These are phyloP conservation scores for Zaprionus davidi DNA, from an alignment of 1,140 invertebrate genomes.

Conservation along the genomic window DNA sequence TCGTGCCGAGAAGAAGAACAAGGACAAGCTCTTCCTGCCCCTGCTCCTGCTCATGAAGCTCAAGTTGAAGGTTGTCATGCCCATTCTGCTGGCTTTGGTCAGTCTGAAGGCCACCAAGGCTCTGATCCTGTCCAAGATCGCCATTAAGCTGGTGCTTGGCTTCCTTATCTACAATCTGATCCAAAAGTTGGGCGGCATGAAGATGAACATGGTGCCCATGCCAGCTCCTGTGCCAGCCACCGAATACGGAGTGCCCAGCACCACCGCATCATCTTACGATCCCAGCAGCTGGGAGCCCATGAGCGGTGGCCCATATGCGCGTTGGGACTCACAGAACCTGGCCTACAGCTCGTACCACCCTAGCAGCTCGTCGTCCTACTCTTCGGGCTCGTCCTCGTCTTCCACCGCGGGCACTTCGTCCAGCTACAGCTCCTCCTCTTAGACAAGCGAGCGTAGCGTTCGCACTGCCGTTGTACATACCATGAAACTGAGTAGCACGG, in stretches of 20 bases:
- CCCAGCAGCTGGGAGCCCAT: conserved; percentile 88
- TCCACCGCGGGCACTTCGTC: conserved; percentile 59
- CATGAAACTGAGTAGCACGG: conserved; percentile 51
- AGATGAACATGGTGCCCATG: conserved; percentile 89
- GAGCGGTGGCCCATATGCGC: conserved; percentile 89
- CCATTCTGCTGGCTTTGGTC: conserved; percentile 91
- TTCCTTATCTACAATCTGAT: conserved; percentile 91
- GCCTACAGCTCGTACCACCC: conserved; percentile 92
- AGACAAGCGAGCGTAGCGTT: conserved; percentile 36
- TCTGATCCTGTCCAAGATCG: conserved; percentile 91
- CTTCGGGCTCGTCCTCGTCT: conserved; percentile 85
- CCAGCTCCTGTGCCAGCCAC: conserved; percentile 85
- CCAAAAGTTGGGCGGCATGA: conserved; percentile 89
- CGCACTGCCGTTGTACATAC: conserved; percentile 65
- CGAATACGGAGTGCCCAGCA: conserved; percentile 88
- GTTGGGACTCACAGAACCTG: conserved; percentile 90
- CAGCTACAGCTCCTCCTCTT: conserved; percentile 77
- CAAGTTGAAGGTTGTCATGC: conserved; percentile 93
- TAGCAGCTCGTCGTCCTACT: conserved; percentile 86
- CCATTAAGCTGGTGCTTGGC: conserved; percentile 90
- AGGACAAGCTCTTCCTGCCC: conserved; percentile 92
- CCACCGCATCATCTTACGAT: conserved; percentile 88
- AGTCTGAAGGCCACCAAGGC: conserved; percentile 93
- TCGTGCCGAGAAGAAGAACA: conserved; percentile 85
- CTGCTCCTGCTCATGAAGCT: conserved; percentile 91